Base-by-base conservation (phyloP, 2,113 vertebrate genomes). In the Callospermophilus lateralis region DNA sequence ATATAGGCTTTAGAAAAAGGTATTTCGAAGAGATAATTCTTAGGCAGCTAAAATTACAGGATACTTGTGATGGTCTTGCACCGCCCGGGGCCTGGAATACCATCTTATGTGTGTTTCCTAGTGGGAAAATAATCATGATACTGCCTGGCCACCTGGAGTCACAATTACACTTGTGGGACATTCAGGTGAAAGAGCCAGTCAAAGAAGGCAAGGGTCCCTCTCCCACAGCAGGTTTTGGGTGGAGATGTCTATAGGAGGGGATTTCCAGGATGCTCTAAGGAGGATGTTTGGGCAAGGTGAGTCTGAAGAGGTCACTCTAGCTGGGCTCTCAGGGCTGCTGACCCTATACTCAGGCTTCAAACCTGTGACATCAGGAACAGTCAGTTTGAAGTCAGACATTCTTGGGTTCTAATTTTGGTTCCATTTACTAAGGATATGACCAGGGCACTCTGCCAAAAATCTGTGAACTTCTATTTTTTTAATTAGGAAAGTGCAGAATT, bases 111-210 rank as follows among this genome's bases (percentile, higher is more conserved):
- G 24, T 77, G 74, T 51, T 34, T 6, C 79, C 93, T 73, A 17
- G 61, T 48, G 89, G 19, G 96, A 96, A 97, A 95, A 97, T 88
- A 89, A 94, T 90, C 68, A 93, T 48, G 72, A 81, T 63, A 48
- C n/a, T 65, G 13, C 3, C 28, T 81, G 61, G 73, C 39, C 37
- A 65, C 86, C 96, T 92, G 63, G 58, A 92, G 87, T 90, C 77
- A 91, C 53, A 94, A 96, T 92, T 93, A 94, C 1, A 89, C 26
- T 86, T 73, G 5, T 28, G 28, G 12, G 72, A 94, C 94, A 83
- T 55, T 73, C 74, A 81, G 55, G 70, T 55, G 68, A 87, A 93
- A 79, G 7, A 78, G 39, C 11, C 55, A 37, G 30, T 24, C 51
- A 84, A 87, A 68, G 32, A 53, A 84, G 61, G 39, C 48, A 45